Base-by-base conservation (phyloP, 2,797 vertebrate species). In the Bovichtus diacanthus region DNA sequence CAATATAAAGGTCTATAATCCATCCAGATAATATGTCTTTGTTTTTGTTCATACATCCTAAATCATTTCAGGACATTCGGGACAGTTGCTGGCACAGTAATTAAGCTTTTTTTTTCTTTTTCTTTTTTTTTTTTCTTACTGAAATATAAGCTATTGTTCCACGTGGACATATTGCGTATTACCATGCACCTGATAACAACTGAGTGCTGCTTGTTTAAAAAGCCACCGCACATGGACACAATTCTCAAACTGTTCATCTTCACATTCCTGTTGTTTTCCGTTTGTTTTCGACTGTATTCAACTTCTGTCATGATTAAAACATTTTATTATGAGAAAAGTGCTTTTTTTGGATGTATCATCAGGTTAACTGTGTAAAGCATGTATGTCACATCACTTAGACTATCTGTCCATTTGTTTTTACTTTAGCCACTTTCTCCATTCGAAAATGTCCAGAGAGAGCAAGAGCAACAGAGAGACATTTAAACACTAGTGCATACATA, bases 91-190 rank as follows among this genome's bases (percentile, higher is more conserved):
- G 61, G 54, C 41, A 8, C 41, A 34, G 47, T 51, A 59, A 39
- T 64, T 19, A 9, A n/a, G n/a, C n/a, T n/a, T n/a, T n/a, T n/a
- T n/a, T n/a, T n/a, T n/a, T n/a, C n/a, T n/a, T n/a, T n/a, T 34
- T 44, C 13, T 55, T 46, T 7, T 54, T 9, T 29, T 64, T 49
- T 25, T 23, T 50, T 27, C 18, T 21, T 6, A 27, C 2, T 46
- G 18, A 50, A 64, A 36, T 41, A 34, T 23, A 29, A 60, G 23
- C 47, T 55, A 5, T 64, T 31, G 18, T 31, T 51, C 23, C 23
- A 53, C 2, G 25, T 23, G 2, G 12, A 47, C 19, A 8, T 60
- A 65, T 84, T 87, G 21, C 76, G 23, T 80, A 80, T 82, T 41
- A 18, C 6, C 39, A 67, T 56, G 18, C 27, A 73, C 47, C 9